A percentile compares a stretch with the other conserved stretches of the same genome.
Conservation (phyloP, 2,888 invertebrate species). For the Sepioteuthis lessoniana region DNA sequence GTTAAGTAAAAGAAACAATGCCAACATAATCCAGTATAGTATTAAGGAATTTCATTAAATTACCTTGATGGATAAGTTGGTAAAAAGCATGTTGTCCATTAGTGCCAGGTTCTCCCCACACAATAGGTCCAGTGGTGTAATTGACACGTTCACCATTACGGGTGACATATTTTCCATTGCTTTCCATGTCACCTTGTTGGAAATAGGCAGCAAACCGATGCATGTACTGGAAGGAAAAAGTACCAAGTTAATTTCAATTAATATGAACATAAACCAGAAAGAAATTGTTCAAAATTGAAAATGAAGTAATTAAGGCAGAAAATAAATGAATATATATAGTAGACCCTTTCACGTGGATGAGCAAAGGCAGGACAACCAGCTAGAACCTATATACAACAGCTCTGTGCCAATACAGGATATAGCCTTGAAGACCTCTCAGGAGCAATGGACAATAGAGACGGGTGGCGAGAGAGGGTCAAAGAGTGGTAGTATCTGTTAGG, state of each 20-base stretch:
- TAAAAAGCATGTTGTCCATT: conserved; percentile 99
- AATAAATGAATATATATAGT: no score
- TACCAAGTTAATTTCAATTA: neutral
- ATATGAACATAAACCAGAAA: neutral
- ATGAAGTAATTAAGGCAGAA: no score
- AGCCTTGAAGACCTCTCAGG: no score
- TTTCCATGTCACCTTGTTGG: conserved; percentile 99
- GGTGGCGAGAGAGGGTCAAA: no score
- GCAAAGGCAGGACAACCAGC: no score
- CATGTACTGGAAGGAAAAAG: conserved; percentile 81
- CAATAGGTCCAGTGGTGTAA: conserved; percentile 84
- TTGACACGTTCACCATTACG: conserved; percentile 76
- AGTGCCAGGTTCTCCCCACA: conserved; percentile 99
- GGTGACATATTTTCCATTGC: conserved; percentile 90
- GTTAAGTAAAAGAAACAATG: neutral
- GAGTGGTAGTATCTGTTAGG: no score
- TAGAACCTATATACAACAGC: no score
- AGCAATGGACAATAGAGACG: no score
- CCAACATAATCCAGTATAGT: neutral
- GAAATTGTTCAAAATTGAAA: neutral
- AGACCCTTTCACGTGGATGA: no score
- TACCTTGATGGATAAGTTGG: conserved; percentile 96
- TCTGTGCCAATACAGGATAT: no score
- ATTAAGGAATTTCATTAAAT: neutral
- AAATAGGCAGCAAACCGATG: conserved; percentile 99